Conservation (phyloP, 2,888 invertebrate species). For the Xestoiulus laeticollis region DNA sequence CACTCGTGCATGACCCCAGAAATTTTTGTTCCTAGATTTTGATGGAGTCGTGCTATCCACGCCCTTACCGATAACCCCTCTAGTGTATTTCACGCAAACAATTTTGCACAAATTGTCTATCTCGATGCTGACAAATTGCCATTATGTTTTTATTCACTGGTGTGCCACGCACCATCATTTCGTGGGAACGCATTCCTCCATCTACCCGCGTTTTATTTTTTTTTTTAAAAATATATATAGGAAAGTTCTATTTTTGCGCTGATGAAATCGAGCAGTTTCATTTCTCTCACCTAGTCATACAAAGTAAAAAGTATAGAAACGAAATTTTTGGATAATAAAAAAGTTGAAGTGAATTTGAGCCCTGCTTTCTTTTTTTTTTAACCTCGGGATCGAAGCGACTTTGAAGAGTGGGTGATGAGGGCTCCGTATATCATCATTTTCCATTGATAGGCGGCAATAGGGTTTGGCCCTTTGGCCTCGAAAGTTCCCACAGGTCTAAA, state of each 20-base stretch:
- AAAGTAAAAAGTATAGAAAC: constrained; percentile 10
- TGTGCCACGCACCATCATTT: background rate
- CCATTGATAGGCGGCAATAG: background rate
- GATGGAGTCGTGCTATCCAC: background rate
- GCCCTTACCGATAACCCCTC: background rate
- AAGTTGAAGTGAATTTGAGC: constrained; percentile 16
- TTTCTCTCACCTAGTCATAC: constrained; percentile 8
- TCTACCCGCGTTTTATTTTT: background rate
- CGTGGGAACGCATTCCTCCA: background rate
- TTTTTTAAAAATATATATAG: background rate
- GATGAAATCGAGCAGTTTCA: background rate
- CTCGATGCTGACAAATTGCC: constrained; percentile 27
- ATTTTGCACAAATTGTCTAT: background rate
- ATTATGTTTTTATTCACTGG: background rate
- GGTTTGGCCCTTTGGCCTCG: constrained; percentile 31
- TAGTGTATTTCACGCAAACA: background rate
- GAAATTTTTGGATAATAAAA: background rate
- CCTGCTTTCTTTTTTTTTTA: background rate
- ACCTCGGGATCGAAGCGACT: background rate
- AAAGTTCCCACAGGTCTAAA: constrained; percentile 36
- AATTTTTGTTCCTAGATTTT: background rate
- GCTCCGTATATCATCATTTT: background rate
- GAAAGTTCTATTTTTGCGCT: constrained; percentile 9
- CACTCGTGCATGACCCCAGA: background rate
- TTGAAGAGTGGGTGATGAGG: too few relatives aligned